Conservation (phyloP, 1,140 invertebrate genomes). For the Sminthurinus signatus region DNA sequence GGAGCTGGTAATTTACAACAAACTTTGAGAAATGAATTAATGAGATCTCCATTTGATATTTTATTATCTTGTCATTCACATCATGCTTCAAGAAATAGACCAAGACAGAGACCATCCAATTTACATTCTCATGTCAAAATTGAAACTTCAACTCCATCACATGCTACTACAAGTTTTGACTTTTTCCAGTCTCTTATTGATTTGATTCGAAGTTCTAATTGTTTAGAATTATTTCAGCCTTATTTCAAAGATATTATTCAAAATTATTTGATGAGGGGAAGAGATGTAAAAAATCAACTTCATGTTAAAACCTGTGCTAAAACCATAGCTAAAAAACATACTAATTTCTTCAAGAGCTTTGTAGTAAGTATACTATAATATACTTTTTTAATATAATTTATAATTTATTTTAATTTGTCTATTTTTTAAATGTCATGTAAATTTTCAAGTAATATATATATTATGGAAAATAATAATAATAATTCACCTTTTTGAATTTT, state of each 20-base stretch:
- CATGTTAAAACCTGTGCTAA: constrained; percentile 30
- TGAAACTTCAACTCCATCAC: background rate
- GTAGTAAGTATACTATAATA: constrained; percentile 5
- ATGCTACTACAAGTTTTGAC: constrained; percentile 4
- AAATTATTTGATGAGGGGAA: constrained; percentile 30
- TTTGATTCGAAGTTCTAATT: constrained; percentile 17
- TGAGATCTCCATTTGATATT: constrained; percentile 20
- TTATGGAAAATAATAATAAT: too few relatives aligned
- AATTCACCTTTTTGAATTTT: constrained; percentile 1
- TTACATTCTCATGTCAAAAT: constrained; percentile 7
- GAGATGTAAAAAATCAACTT: constrained; percentile 26
- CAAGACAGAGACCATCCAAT: constrained; percentile 13
- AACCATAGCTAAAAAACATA: constrained; percentile 23
- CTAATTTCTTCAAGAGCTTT: constrained; percentile 12
- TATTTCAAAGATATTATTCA: constrained; percentile 26
- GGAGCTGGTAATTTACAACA: background rate
- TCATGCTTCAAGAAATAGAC: constrained; percentile 10
- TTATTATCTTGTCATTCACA: constrained; percentile 29
- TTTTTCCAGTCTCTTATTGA: constrained; percentile 25
- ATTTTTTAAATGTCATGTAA: background rate
- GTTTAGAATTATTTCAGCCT: constrained; percentile 19
- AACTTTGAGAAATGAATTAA: constrained; percentile 8
- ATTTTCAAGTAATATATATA: background rate
- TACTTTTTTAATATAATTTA: background rate
- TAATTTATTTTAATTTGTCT: background rate